Percentiles rank a stretch among this genome's conserved stretches.
phyloP scores from a whole-genome alignment of 2,888 invertebrate genomes.

The Bruchidius siliquastri region DNA sequence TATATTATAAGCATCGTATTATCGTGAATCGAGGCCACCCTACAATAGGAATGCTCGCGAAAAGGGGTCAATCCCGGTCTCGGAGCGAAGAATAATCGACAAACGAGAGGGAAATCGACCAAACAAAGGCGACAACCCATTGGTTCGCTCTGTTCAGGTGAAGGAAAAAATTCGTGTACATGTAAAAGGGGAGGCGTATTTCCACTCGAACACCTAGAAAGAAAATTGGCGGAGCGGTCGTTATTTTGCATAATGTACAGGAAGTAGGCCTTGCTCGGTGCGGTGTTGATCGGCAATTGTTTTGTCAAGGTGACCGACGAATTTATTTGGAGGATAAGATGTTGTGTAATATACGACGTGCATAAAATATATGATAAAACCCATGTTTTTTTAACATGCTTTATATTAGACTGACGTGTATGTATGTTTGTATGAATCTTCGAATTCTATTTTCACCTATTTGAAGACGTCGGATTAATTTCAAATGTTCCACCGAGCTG shows the following conservation, averaged over 20 bases:
- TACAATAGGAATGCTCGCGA: background rate
- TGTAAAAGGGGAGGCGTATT: background rate
- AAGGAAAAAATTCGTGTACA: background rate
- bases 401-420: too few relatives aligned
- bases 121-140: background rate
- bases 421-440: too few relatives aligned
- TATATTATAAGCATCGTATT: background rate
- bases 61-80: background rate
- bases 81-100: background rate
- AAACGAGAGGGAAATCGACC: background rate
- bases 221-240: background rate
- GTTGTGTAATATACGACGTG: too few relatives aligned
- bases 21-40: background rate
- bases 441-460: too few relatives aligned
- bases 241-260: background rate
- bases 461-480: too few relatives aligned
- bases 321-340: background rate
- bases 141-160: background rate
- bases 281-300: background rate
- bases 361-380: too few relatives aligned
- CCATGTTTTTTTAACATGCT: too few relatives aligned
- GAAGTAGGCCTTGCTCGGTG: background rate
- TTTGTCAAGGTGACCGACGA: background rate
- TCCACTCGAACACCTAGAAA: background rate
- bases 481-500: too few relatives aligned